Evolutionary conservation across 1,140 invertebrate genomes (phyloP).

Genomic region (Branchinecta lindahli): DNA sequence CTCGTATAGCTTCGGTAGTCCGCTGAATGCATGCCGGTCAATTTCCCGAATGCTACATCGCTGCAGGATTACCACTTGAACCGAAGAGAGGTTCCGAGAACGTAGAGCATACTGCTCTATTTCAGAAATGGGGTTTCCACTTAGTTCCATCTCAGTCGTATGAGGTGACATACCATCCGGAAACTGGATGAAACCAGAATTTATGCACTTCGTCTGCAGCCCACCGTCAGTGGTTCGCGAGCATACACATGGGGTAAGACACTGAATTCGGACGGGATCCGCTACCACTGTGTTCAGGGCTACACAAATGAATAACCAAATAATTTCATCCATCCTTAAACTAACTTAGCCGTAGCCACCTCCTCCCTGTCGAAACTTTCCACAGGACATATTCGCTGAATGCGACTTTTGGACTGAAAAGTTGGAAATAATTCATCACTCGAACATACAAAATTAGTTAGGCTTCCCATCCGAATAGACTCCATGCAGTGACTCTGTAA

Average conservation of each 20-base stretch:
- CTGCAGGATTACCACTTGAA: conserved; percentile 14
- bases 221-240: not conserved
- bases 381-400: no score
- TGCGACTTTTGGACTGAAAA: no score
- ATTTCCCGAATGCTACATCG: conserved; percentile 43
- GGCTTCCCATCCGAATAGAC: no score
- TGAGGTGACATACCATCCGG: not conserved
- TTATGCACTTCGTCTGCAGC: conserved; percentile 10
- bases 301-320: no score
- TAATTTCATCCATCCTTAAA: no score
- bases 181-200: not conserved
- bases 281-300: no score
- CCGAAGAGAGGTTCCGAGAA: conserved; percentile 6
- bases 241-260: not conserved
- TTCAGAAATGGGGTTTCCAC: conserved; percentile 17
- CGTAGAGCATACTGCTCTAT: conserved; percentile 15
- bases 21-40: conserved; percentile 46
- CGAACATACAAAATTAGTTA: no score
- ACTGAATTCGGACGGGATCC: no score
- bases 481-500: no score
- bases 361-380: no score
- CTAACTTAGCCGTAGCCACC: no score
- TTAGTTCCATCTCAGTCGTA: conserved; percentile 15
- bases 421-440: no score
- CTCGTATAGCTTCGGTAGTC: conserved; percentile 56